Evolutionary conservation across 2,113 vertebrate species (phyloP).

Genomic region (Stegostoma tigrinum): DNA sequence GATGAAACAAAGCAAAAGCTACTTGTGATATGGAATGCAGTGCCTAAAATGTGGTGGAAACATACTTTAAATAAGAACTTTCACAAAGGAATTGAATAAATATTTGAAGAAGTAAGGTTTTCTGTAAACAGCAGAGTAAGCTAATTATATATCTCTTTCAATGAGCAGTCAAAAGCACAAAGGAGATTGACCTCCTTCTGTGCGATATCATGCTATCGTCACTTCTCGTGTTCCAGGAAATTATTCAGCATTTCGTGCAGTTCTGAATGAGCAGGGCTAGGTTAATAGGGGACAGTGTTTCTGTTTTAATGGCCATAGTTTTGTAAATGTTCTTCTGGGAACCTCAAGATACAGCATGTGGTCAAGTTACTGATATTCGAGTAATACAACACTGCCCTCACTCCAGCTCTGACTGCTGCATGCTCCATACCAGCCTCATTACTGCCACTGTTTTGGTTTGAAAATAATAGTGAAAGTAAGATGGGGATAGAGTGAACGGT

Average conservation of each 20-base stretch:
- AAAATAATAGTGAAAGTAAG: slow-evolving; percentile 13
- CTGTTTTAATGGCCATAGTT: not conserved
- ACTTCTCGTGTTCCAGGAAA: slow-evolving; percentile 10
- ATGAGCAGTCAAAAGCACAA: not conserved
- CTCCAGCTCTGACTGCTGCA: not conserved
- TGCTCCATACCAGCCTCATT: not conserved
- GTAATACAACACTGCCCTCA: not conserved
- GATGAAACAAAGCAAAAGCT: not conserved
- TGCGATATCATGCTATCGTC: not conserved
- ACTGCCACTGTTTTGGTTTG: not conserved
- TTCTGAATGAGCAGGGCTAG: not conserved
- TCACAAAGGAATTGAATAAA: not conserved
- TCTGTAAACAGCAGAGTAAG: no score
- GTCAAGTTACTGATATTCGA: slow-evolving; percentile 26
- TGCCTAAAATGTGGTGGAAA: not conserved
- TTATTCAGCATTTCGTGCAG: not conserved
- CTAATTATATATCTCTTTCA: not conserved
- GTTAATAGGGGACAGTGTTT: slow-evolving; percentile 7
- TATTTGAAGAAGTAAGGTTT: not conserved
- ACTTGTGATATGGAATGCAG: not conserved
- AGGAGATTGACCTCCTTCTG: not conserved
- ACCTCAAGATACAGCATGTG: not conserved
- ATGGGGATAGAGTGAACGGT: not conserved
- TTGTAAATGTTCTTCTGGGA: not conserved
- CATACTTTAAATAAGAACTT: not conserved